A percentile compares a stretch with the other conserved stretches of the same genome.
Conservation (phyloP, 2,888 invertebrate species). For the Xestia rhomboidea region DNA sequence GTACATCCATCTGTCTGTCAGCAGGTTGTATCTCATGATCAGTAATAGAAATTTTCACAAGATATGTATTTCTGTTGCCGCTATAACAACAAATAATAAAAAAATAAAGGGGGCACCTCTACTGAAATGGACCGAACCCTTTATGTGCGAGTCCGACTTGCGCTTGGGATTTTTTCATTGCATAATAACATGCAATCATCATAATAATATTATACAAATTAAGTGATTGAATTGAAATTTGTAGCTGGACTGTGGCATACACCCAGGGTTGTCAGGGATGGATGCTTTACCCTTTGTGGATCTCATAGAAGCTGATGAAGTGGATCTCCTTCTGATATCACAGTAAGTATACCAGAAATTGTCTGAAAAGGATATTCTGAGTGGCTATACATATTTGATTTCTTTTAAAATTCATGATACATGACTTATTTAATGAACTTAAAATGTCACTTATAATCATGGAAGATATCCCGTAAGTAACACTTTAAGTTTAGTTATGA, state of each 20-base stretch:
- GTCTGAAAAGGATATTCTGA: not conserved
- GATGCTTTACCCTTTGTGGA: conserved; percentile 99
- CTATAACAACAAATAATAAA: no score
- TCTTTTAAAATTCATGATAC: not conserved
- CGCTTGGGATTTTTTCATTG: not conserved
- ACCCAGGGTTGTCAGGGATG: conserved; percentile 99
- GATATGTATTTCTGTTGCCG: no score
- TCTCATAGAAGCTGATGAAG: conserved; percentile 99
- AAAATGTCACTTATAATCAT: no score
- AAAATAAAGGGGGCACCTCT: no score
- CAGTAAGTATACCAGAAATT: conserved; percentile 92
- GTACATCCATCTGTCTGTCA: no score
- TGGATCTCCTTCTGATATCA: conserved; percentile 97
- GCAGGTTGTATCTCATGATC: no score
- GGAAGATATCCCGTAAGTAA: no score
- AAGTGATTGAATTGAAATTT: not conserved
- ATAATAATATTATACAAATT: not conserved
- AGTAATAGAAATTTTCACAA: no score
- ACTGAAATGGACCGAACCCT: not conserved
- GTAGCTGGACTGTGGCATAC: conserved; percentile 99
- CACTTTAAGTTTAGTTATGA: no score
- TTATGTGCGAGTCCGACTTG: not conserved
- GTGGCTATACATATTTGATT: not conserved
- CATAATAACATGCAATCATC: not conserved
- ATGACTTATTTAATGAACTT: no score